Evolutionary conservation across 2,113 vertebrate genomes (phyloP).

Genomic region (Casuarius casuarius): DNA sequence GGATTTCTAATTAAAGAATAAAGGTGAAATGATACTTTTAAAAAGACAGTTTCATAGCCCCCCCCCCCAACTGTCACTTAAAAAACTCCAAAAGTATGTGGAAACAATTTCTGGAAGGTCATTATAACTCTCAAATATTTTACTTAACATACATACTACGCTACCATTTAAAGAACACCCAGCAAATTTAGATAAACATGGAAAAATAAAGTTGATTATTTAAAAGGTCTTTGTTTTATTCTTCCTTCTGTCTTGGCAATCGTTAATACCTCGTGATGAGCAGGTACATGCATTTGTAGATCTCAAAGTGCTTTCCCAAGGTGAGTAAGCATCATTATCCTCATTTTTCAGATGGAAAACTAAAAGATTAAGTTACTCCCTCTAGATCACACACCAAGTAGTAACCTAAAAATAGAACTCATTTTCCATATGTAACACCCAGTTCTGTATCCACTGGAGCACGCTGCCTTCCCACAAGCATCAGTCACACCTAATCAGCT

Average conservation of each 20-base stretch:
- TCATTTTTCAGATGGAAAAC: constrained; percentile 61
- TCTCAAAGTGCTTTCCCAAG: constrained; percentile 31
- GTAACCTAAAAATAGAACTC: constrained; percentile 42
- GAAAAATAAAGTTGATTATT: neutral
- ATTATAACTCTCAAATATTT: neutral
- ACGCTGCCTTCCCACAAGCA: neutral
- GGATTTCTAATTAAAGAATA: neutral
- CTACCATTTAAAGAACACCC: neutral
- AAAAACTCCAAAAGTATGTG: neutral
- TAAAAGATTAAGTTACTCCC: constrained; percentile 43
- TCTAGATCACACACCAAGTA: constrained; percentile 29
- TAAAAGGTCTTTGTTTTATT: neutral
- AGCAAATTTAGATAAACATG: neutral
- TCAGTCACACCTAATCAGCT: constrained; percentile 42
- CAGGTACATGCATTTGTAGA: neutral
- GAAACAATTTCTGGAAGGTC: neutral
- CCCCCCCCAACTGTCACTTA: neutral
- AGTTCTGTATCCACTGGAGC: constrained; percentile 40
- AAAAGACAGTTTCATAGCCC: neutral
- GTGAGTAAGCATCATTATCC: constrained; percentile 52
- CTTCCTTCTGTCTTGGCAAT: neutral
- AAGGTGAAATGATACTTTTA: neutral
- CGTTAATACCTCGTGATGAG: constrained; percentile 9
- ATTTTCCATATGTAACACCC: constrained; percentile 46
- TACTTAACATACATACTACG: neutral